Conservation (phyloP, 2,888 invertebrate species). For the Eupithecia dodoneata region DNA sequence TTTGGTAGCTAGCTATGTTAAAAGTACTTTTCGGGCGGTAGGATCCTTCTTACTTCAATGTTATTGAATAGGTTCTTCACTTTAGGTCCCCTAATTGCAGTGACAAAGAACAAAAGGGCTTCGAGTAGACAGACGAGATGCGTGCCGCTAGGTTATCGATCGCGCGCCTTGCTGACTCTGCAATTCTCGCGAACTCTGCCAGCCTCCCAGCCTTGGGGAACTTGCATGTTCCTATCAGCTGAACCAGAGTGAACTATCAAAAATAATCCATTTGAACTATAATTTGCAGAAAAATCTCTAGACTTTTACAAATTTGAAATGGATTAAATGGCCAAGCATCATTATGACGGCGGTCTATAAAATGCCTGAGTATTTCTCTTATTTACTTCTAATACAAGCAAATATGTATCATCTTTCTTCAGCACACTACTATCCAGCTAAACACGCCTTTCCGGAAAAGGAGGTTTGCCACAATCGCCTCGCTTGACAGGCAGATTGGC, state of each 20-base stretch:
- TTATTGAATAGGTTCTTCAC: constrained; percentile 1
- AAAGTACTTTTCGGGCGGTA: not conserved
- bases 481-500: too few relatives aligned
- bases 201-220: constrained; percentile 33
- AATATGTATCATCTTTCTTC: too few relatives aligned
- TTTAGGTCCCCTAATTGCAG: constrained; percentile 23
- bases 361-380: not conserved
- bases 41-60: not conserved
- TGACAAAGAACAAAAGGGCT: constrained; percentile 56
- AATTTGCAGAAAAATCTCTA: not conserved
- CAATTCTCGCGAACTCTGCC: constrained; percentile 46
- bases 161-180: constrained; percentile 70
- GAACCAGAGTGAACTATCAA: not conserved
- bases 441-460: too few relatives aligned
- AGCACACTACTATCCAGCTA: too few relatives aligned
- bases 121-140: constrained; percentile 48
- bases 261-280: not conserved
- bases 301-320: not conserved
- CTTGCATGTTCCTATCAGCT: constrained; percentile 10
- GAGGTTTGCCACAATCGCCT: too few relatives aligned
- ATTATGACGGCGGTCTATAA: not conserved
- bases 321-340: not conserved
- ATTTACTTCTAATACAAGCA: too few relatives aligned
- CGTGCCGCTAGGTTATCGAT: constrained; percentile 69
- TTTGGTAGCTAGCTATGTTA: not conserved